Percentiles rank a stretch among this genome's conserved stretches.
phyloP scores from a whole-genome alignment of 2,888 invertebrate species.

The Panopea generosa region DNA sequence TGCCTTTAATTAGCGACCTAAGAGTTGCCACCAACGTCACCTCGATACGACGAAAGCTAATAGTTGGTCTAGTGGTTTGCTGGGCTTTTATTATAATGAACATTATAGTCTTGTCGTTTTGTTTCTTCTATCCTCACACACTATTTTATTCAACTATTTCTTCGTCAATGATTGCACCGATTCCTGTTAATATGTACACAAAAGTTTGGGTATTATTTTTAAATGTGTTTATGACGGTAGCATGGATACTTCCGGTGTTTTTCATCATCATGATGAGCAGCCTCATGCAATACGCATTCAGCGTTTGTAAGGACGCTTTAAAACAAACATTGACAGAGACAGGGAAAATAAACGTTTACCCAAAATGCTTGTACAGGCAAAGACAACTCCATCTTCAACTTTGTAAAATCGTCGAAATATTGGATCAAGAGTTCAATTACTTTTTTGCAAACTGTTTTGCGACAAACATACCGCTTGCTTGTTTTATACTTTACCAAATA shows the following conservation, averaged over 20 bases:
- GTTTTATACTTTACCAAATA: slow-evolving; percentile 29
- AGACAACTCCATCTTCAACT: slow-evolving; percentile 25
- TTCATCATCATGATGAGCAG: neutral
- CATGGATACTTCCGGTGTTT: slow-evolving; percentile 13
- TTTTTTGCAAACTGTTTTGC: slow-evolving; percentile 18
- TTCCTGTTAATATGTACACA: slow-evolving; percentile 10
- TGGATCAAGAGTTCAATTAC: slow-evolving; percentile 35
- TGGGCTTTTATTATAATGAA: neutral
- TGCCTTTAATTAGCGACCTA: slow-evolving; percentile 3
- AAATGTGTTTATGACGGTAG: slow-evolving; percentile 2
- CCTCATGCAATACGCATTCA: slow-evolving; percentile 5
- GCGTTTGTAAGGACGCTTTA: slow-evolving; percentile 7
- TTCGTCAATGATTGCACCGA: slow-evolving; percentile 1
- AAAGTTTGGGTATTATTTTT: slow-evolving; percentile 2
- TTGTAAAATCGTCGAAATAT: slow-evolving; percentile 16
- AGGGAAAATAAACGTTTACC: slow-evolving; percentile 7
- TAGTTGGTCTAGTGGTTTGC: neutral
- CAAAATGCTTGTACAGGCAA: slow-evolving; percentile 19
- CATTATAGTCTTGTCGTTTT: neutral
- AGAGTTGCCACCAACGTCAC: neutral
- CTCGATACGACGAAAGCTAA: neutral
- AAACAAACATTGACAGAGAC: neutral
- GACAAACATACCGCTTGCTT: slow-evolving; percentile 20
- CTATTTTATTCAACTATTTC: neutral
- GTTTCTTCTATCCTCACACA: slow-evolving; percentile 6